These are phyloP conservation scores for Callithrix jacchus DNA, from an alignment of 2,113 vertebrate species.

Conservation along the genomic window DNA sequence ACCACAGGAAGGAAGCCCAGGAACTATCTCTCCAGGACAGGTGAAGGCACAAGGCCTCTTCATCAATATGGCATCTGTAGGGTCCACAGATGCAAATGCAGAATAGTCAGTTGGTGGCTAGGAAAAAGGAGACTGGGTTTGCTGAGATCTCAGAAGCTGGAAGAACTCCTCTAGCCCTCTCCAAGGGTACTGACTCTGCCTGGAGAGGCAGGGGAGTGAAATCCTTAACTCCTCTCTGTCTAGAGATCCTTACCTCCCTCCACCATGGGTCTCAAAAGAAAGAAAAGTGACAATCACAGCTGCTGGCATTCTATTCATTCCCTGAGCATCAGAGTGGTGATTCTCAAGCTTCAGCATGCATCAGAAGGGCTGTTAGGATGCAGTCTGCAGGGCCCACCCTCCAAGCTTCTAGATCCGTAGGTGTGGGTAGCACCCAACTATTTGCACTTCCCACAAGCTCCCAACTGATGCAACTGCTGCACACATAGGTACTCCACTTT, in stretches of 20 bases:
- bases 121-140: not conserved
- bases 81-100: not conserved
- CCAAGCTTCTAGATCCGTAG: not conserved
- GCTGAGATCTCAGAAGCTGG: not conserved
- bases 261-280: not conserved
- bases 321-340: not conserved
- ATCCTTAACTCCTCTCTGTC: not conserved
- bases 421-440: not conserved
- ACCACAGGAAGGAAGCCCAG: not conserved
- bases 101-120: not conserved
- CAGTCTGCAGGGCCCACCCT: not conserved
- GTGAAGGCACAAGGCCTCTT: not conserved
- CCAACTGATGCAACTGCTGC: not conserved
- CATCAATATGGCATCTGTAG: fast-evolving
- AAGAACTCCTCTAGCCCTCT: not conserved
- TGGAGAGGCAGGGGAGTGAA: not conserved
- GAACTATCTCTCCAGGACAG: not conserved
- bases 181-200: not conserved
- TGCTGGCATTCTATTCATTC: fast-evolving
- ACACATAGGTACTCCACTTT: not conserved
- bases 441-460: not conserved
- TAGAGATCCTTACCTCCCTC: not conserved
- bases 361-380: not conserved
- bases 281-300: not conserved
- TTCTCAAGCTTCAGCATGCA: not conserved